Evolutionary conservation across 2,797 vertebrate genomes (phyloP), one percentile per base, ranked within the genome.

Genomic region (Craterocephalus amniculus): DNA sequence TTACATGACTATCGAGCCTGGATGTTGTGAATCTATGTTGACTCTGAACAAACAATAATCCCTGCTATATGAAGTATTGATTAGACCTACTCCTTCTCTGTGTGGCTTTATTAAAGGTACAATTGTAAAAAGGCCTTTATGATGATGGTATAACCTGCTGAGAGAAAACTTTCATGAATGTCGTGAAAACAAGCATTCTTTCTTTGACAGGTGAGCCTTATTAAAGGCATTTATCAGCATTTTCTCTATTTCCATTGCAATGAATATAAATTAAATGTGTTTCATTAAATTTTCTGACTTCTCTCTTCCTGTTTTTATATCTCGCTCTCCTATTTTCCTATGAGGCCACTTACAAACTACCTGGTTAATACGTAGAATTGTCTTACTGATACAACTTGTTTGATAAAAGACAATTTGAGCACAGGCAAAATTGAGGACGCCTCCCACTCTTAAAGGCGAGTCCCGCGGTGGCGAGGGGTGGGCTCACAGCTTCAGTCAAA

Each of bases 51-150:
- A 87, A 89, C 88, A 90, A 89, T 91, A 90, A 90, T 89, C 86
- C 84, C 72, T 3, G n/a, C 80, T 71, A 89, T 90, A 91, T 91
- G 88, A 90, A 87, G 81, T 92, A 92, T 91, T 88, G 91, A 91
- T 92, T 88, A 85, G 84, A 71, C 73, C 60, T 11, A 31, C 80
- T 90, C 78, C 70, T 49, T 83, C 74, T 82, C 75, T 83, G 69
- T 84, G 87, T 77, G 79, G 77, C 86, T 91, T 91, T 90, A 90
- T 87, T 89, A 89, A 90, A 88, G 81, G 81, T 86, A 86, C 86
- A 77, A 72, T 82, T 90, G 81, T 87, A 83, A 84, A 83, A 84
- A 83, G 83, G 71, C 82, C 83, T 90, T 89, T 87, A 88, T 89
- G 83, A 87, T 78, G 82, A 84, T 84, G 81, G 66, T 72, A n/a